Evolutionary conservation across 2,797 vertebrate species (phyloP).

Genomic region (Poecilia velifera): DNA sequence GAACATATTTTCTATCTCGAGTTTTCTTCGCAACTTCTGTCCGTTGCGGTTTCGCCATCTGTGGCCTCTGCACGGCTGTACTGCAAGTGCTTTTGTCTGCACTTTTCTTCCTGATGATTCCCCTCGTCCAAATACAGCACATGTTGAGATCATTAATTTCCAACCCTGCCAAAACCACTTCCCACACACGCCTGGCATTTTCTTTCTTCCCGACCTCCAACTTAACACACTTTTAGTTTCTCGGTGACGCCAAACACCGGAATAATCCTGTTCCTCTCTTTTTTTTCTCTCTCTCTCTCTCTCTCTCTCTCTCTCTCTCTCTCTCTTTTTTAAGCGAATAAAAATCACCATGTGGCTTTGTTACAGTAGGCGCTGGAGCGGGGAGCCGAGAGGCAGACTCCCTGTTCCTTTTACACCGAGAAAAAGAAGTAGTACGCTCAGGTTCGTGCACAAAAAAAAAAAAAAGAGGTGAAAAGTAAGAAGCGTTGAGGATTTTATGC

Average conservation of each 20-base stretch:
- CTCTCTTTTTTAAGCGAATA: slow-evolving; percentile 53
- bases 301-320: background rate
- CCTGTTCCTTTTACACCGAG: slow-evolving; percentile 38
- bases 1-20: slow-evolving; percentile 41
- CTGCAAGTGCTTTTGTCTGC: slow-evolving; percentile 77
- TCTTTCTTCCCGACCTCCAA: slow-evolving; percentile 48
- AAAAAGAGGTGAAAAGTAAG: slow-evolving; percentile 18
- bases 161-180: slow-evolving; percentile 80
- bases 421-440: slow-evolving; percentile 31
- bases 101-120: slow-evolving; percentile 78
- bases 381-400: slow-evolving; percentile 42
- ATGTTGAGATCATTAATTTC: slow-evolving; percentile 85
- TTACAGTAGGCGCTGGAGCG: slow-evolving; percentile 52
- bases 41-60: slow-evolving; percentile 73
- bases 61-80: slow-evolving; percentile 63
- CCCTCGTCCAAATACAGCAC: slow-evolving; percentile 68
- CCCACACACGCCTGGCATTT: slow-evolving; percentile 79
- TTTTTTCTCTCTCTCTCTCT: no score
- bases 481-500: slow-evolving; percentile 56
- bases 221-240: slow-evolving; percentile 22
- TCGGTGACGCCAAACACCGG: slow-evolving; percentile 10
- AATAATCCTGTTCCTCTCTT: slow-evolving; percentile 56
- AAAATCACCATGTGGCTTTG: slow-evolving; percentile 71
- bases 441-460: slow-evolving; percentile 54
- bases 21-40: slow-evolving; percentile 61